Base-by-base conservation (phyloP, 2,888 invertebrate species). In the Plebejus argus region DNA sequence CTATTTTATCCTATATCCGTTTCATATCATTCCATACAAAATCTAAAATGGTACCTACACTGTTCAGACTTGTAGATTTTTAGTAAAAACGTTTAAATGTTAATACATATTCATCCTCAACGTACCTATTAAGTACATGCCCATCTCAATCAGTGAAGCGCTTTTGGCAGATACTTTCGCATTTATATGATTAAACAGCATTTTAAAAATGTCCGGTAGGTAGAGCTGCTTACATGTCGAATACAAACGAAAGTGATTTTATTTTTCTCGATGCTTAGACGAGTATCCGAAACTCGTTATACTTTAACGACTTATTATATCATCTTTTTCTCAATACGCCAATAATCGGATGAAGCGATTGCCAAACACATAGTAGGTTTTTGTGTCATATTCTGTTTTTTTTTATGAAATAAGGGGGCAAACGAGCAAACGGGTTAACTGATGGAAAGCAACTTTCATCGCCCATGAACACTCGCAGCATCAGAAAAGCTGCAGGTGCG, bases 341-440 rank as follows among this genome's bases (percentile, higher is more conserved):
- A n/a, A 71, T 39, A 39, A n/a, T n/a, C n/a, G 12, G 2, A n/a
- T 3, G 18, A 71, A 71, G 8, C 53, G 74, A 74, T 74, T 74
- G 53, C 74, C 70, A 53, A 70, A 76, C 28, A 33, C 28, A 35
- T 70, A 84, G 81, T 82, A 82, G 86, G 86, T 89, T 89, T 89
- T 84, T 87, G 84, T 91, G 90, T 85, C 90, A 87, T n/a, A n/a
- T n/a, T 80, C 79, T 83, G 85, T 83, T 90, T 89, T 89, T 90
- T 84, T 86, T 79, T n/a, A n/a, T n/a, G n/a, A n/a, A n/a, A n/a
- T n/a, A n/a, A n/a, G n/a, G n/a, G n/a, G n/a, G n/a, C n/a, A n/a
- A n/a, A n/a, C n/a, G n/a, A n/a, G n/a, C n/a, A n/a, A n/a, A n/a
- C n/a, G n/a, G n/a, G n/a, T n/a, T n/a, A n/a, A n/a, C n/a, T n/a